Evolutionary conservation across 2,888 invertebrate species (phyloP), one percentile per base, ranked within the genome.

Genomic region (Amphipyra tragopoginis): DNA sequence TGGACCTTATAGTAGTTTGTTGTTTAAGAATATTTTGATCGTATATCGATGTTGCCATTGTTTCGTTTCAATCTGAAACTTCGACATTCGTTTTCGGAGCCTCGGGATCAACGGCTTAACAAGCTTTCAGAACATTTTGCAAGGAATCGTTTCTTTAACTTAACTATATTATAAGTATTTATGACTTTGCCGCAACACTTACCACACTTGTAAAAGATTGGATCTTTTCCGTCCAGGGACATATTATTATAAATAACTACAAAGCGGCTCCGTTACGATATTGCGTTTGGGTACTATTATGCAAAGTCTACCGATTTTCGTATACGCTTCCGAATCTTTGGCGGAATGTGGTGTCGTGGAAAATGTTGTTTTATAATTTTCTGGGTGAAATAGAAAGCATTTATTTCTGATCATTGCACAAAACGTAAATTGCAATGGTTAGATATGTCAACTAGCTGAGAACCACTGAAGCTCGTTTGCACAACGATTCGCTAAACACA

Each of bases 211-310:
- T 42, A 13, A 53, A 42, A 54, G 8, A 68, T 50, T 8, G n/a
- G 14, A 26, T 54, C 8, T 51, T 14, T 14, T 7, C 1, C 15
- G 50, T 44, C 13, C 11, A 11, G 48, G 52, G 13, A 47, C 42
- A 43, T 36, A 33, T 29, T 47, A 10, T n/a, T 38, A 42, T 14
- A 7, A 47, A 40, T 2, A 43, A 39, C 13, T n/a, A 42, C n/a
- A 50, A 39, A 47, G 36, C 33, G 10, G 49, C 47, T 56, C 15
- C 34, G 13, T 21, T 52, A 44, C 21, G 10, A 47, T 59, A 59
- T 63, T 55, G 53, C 58, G 34, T 65, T 49, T 21, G 47, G 62
- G 56, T 38, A 15, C 36, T 34, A 48, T 67, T 73, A 57, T 58
- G 63, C 14, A 51, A 63, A 60, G 26, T 57, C 14, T 36, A 40